phyloP scores from a whole-genome alignment of 2,113 vertebrate species.

The Chauna torquata region DNA sequence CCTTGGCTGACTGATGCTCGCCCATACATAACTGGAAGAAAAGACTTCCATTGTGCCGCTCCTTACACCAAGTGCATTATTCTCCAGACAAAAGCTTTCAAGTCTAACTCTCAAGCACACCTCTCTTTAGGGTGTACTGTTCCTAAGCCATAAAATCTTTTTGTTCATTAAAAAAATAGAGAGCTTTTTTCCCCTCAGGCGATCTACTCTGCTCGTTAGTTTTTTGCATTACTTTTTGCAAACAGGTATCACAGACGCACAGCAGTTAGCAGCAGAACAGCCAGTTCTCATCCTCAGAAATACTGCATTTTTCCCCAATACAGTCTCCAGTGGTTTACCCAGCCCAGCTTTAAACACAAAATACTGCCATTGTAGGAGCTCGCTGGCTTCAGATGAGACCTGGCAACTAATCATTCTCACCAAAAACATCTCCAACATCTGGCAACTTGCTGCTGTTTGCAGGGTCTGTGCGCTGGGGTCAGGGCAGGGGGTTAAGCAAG shows the following conservation, averaged over 20 bases:
- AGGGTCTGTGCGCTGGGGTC: background rate
- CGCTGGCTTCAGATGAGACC: background rate
- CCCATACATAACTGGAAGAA: slow-evolving; percentile 57
- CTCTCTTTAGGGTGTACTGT: slow-evolving; percentile 5
- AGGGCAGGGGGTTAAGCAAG: slow-evolving; percentile 59
- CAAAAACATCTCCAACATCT: slow-evolving; percentile 51
- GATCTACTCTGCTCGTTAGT: background rate
- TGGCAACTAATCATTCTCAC: background rate
- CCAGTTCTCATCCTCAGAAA: background rate
- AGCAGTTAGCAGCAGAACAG: background rate
- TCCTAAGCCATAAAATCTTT: slow-evolving; percentile 39
- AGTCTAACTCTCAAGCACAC: slow-evolving; percentile 30
- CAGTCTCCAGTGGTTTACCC: background rate
- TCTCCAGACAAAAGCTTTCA: slow-evolving; percentile 38
- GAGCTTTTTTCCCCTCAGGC: background rate
- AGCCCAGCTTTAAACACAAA: background rate
- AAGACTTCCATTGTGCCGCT: slow-evolving; percentile 15
- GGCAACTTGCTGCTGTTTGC: slow-evolving; percentile 18
- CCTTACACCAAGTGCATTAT: slow-evolving; percentile 7
- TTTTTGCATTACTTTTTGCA: background rate
- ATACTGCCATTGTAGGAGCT: background rate
- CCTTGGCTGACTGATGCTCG: slow-evolving; percentile 58
- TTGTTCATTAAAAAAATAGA: background rate
- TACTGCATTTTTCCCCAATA: background rate
- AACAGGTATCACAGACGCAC: background rate